A percentile compares a stretch with the other conserved stretches of the same genome.
Conservation (phyloP, 2,888 invertebrate species). For the Tolmerus cingulatus region DNA sequence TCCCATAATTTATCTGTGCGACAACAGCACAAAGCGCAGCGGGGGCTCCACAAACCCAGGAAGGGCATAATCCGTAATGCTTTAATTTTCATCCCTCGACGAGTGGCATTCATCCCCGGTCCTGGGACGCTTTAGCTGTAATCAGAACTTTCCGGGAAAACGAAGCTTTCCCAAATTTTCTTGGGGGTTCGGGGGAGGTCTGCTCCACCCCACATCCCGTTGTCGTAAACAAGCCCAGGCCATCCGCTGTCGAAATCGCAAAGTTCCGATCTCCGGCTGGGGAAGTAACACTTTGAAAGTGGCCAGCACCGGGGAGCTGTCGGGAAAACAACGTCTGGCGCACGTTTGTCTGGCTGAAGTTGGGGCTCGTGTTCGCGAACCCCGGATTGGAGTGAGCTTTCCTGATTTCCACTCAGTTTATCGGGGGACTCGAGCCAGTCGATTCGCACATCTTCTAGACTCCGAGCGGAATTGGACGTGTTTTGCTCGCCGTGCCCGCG, state of each 20-base stretch:
- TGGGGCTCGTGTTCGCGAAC: not conserved
- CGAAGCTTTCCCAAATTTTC: not conserved
- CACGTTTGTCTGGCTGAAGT: conserved; percentile 28
- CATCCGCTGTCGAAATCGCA: not conserved
- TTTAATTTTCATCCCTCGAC: not conserved
- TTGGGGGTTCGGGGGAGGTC: not conserved
- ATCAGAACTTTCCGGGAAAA: not conserved
- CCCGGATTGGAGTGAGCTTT: conserved; percentile 19
- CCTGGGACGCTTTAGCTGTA: not conserved
- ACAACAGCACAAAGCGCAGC: not conserved
- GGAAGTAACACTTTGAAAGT: conserved; percentile 22
- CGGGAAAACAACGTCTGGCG: conserved; percentile 14
- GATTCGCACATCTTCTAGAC: not conserved
- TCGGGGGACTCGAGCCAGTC: conserved; percentile 25
- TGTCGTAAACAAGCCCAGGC: conserved; percentile 7
- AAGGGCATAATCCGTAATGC: not conserved
- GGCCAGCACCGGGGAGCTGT: not conserved
- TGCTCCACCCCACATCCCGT: not conserved
- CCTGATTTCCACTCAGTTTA: conserved; percentile 34
- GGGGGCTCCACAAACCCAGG: not conserved
- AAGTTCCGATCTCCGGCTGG: not conserved
- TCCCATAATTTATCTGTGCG: conserved; percentile 7
- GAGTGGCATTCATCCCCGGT: not conserved
- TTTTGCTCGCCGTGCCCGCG: not conserved
- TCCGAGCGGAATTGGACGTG: not conserved